Evolutionary conservation across 2,113 vertebrate genomes (phyloP), one percentile per base, ranked within the genome.

Genomic region (Prionailurus bengalensis): DNA sequence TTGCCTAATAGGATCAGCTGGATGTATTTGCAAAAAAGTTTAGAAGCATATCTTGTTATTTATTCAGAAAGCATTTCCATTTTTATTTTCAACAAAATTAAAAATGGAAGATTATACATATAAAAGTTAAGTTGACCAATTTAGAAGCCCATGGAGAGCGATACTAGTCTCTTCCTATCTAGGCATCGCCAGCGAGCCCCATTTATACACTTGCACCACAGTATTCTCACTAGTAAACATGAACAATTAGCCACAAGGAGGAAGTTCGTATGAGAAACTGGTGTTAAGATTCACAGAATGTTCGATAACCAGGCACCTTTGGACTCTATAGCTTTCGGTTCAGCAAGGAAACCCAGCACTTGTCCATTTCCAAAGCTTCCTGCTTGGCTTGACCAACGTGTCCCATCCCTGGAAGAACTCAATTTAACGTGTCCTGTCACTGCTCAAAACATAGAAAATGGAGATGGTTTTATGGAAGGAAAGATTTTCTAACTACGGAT

Each of bases 381-480:
- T 42, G 65, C 33, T n/a, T 14, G 36, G 36, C 16, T 29, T 84
- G 63, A 53, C 71, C 55, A 14, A 27, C 36, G 10, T 65, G 63
- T 27, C 29, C 71, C 78, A 42, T 82, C 29, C 91, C 29, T 53
- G 16, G 14, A 61, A 92, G 83, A 51, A 61, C 45, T 85, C 73
- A 68, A 31, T 25, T 55, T 70, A 65, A 68, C 21, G 66, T 55
- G n/a, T 61, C 65, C 19, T 31, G 13, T n/a, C 61, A 33, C 51
- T n/a, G 55, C 61, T 95, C 29, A 36, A 63, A 89, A 53, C 94
- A 89, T 3, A 71, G 78, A 80, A 88, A 97, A 81, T 7, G 13
- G 42, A 80, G 31, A 55, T 29, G 65, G 45, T 68, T 66, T 85
- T 42, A 78, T 11, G 33, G 84, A 23, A 76, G 39, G 78, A 23